Evolutionary conservation across 2,113 vertebrate species (phyloP), one percentile per base, ranked within the genome.

Genomic region (Mola mola): DNA sequence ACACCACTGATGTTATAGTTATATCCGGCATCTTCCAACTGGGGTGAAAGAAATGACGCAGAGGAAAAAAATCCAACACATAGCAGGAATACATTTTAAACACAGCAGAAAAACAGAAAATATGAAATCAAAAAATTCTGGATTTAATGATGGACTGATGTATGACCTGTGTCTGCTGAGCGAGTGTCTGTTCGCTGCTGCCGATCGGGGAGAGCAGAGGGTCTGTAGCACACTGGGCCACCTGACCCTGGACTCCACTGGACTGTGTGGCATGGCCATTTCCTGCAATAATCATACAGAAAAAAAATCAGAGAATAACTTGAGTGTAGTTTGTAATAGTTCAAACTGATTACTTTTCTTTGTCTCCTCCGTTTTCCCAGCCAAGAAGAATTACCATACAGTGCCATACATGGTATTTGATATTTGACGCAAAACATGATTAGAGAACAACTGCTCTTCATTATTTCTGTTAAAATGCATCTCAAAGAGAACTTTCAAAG

Each of bases 131-230:
- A 15, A 7, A 19, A 5, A 37, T 6, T 34, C 1, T n/a, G 9
- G 8, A 10, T 7, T 5, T 42, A 22, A 36, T 26, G 6, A 36
- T 17, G 36, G 22, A 19, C 20, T 21, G 17, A 34, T 8, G 24
- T 22, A 52, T 79, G 85, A 95, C 95, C 86, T 94, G 89, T 13
- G 91, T 84, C 26, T 88, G 86, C 31, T 47, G 61, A 28, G 37
- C 4, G 20, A 13, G 10, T 5, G 92, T 87, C 78, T 91, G 92
- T 50, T 90, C 85, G 0, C 60, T 89, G 58, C 89, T 90, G 67
- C 82, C 90, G 57, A 93, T 80, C 89, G 90, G 69, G 34, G 89
- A 77, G 34, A 90, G 85, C 44, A 84, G 88, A 51, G 53, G 85
- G 47, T 81, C 72, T 29, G 87, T 42, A 31, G 90, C 21, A 16